These are phyloP conservation scores for zebrafish (Danio rerio) DNA, from an alignment of 2,113 vertebrate genomes.

Conservation along the genomic window GRCz12tu NC_133186.1:9248001-9248500, in stretches of 20 bases:
- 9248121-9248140: slow-evolving; percentile 25
- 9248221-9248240: slow-evolving; percentile 18
- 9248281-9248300: slow-evolving; percentile 4
- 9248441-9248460: too few relatives aligned
- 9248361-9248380: slow-evolving; percentile 18
- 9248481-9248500: too few relatives aligned
- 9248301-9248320: slow-evolving; percentile 23
- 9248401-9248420: too few relatives aligned
- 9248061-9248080: slow-evolving; percentile 26
- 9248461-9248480: too few relatives aligned
- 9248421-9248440: too few relatives aligned
- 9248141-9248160: slow-evolving; percentile 14
- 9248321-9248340: slow-evolving; percentile 8
- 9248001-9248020: slow-evolving; percentile 23
- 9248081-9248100: slow-evolving; percentile 33
- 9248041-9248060: slow-evolving; percentile 30
- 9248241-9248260: slow-evolving; percentile 14
- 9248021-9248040: slow-evolving; percentile 4
- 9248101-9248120: slow-evolving; percentile 39
- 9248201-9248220: slow-evolving; percentile 23
- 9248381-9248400: too few relatives aligned
- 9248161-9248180: not conserved
- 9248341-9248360: not conserved
- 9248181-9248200: not conserved
- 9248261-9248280: not conserved